Evolutionary conservation across 2,888 invertebrate genomes (phyloP), one percentile per base, ranked within the genome.

Genomic region (Chrysopilus asiliformis): DNA sequence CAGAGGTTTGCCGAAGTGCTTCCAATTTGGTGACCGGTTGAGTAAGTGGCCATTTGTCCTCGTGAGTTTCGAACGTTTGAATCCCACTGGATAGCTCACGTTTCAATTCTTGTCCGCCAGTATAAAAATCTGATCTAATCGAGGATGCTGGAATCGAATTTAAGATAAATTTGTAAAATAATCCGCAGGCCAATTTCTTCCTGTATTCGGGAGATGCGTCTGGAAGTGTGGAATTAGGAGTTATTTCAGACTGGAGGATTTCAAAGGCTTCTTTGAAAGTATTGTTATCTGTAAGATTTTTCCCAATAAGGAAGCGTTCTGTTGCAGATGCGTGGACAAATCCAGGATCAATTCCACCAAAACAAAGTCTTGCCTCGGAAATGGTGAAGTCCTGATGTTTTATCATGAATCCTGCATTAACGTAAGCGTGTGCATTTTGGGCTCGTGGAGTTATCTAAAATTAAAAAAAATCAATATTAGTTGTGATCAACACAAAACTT

Each of bases 81-180:
- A 63, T 67, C 2, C 79, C 85, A 13, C 69, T 69, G 0, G 84
- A 83, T 2, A 75, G 53, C 1, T 66, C 67, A 20, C 86, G 68
- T 36, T 71, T 66, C 4, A 82, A 57, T 3, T 67, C 53, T 2
- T 61, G 53, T 0, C 71, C 74, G 1, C 81, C 83, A 32, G 72
- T 74, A 34, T 58, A 58, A 25, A 69, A 60, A 41, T 59, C 66
- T 2, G 63, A 47, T 28, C 68, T 60, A 1, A 76, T 45, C 45
- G 57, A 63, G 4, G 66, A 58, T 6, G 56, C 49, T 0, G 76
- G 73, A 19, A 72, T 68, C 13, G 74, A 55, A 32, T 66, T 67
- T 22, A 82, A 49, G 20, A 78, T 50, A 37, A 66, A 72, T 70
- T 86, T 89, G 57, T 86, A 90, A 52, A 89, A 77, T n/a, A 90